Evolutionary conservation across 35 echinoderm and acorn worm species (phyloP).

Genomic region (Patiria miniata): DNA sequence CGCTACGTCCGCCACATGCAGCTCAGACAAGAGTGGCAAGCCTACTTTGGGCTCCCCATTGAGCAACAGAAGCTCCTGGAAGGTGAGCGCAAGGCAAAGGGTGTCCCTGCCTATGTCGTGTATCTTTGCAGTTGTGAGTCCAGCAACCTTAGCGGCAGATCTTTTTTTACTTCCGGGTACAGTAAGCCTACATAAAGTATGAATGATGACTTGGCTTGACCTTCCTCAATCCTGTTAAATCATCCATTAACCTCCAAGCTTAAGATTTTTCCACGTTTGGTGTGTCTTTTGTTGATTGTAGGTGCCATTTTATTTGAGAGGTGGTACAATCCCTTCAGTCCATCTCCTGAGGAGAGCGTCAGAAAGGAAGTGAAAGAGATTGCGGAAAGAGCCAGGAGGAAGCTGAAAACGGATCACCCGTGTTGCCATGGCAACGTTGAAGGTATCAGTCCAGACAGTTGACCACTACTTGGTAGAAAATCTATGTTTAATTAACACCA

Average conservation of each 20-base stretch:
- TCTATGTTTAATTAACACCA: too few relatives aligned
- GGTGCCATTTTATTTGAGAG: constrained; percentile 30
- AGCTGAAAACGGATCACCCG: constrained; percentile 29
- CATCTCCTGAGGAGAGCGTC: not conserved
- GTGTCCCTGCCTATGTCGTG: not conserved
- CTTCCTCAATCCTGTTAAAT: too few relatives aligned
- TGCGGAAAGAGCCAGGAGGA: not conserved
- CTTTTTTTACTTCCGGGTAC: too few relatives aligned
- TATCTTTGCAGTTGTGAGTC: not conserved
- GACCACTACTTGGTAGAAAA: not conserved
- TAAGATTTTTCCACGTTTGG: too few relatives aligned
- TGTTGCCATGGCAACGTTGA: not conserved
- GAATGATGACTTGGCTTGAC: too few relatives aligned
- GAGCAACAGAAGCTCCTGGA: constrained; percentile 17
- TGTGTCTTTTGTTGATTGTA: not conserved
- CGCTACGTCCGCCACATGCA: not conserved
- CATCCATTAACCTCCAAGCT: too few relatives aligned
- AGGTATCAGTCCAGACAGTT: not conserved
- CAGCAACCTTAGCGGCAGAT: too few relatives aligned
- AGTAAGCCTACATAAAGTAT: too few relatives aligned
- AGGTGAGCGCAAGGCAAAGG: not conserved
- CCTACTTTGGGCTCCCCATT: not conserved
- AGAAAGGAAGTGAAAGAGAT: constrained; percentile 12
- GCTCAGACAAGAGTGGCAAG: constrained; percentile 14
- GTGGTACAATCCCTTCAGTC: not conserved